Evolutionary conservation across 2,797 vertebrate species (phyloP), one percentile per base, ranked within the genome.

Genomic region (Echeneis naucrates): DNA sequence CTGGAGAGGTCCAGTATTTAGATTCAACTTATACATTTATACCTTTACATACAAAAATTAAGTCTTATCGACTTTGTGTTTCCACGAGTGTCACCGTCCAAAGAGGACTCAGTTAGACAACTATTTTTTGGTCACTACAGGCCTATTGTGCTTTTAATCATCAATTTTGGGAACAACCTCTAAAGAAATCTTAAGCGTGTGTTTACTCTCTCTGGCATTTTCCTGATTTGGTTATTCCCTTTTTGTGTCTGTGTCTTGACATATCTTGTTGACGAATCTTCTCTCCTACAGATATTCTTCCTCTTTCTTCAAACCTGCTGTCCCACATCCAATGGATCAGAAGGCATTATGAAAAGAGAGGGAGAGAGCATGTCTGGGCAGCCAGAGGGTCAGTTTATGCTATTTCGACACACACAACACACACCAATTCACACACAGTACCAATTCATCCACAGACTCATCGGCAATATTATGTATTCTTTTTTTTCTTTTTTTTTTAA

Each of bases 291-390:
- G 33, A 54, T 45, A 16, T 8, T 21, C 19, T 1, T 56, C 27
- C 48, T 51, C 30, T 51, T 13, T 54, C 48, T 59, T 32, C n/a
- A 13, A 17, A 14, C 16, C 6, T 51, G 26, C 32, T 50, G 53
- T 21, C 42, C 55, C 4, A 10, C 50, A 60, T 56, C 33, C 57
- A 52, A 4, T 6, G 62, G 57, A 57, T 64, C 51, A 77, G 61
- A 17, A 59, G 56, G 26, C 11, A 58, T 89, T 68, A 54, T 75
- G 47, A 8, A 72, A 48, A 68, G 3, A 32, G 19, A 45, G 7
- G 0, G 27, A 3, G 2, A 10, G 12, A 11, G 2, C 0, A 8
- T 10, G 19, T 26, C 21, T 47, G 48, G 8, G 44, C 23, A 52
- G 54, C n/a, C 35, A 30, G 38, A 4, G 33, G 77, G 57, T 70